A percentile compares a stretch with the other conserved stretches of the same genome.
Evolutionary conservation across 2,888 invertebrate species (phyloP).

Genomic region (Palloptera scutellata): DNA sequence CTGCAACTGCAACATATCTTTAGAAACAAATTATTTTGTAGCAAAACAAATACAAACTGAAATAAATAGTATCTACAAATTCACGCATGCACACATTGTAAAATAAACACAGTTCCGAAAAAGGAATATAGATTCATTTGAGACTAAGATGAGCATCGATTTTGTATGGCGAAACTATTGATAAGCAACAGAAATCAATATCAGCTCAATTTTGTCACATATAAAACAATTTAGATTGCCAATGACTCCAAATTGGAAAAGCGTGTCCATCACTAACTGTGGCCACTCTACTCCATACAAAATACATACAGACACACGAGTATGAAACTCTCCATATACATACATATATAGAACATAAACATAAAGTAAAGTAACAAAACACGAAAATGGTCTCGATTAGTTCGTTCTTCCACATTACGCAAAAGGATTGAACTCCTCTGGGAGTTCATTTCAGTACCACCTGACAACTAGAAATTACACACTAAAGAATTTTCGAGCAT

Average conservation of each 20-base stretch:
- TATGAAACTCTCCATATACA: constrained; percentile 33
- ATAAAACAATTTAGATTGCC: no score
- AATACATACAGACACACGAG: constrained; percentile 16
- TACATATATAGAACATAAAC: constrained; percentile 24
- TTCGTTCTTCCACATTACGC: constrained; percentile 51
- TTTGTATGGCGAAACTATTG: no score
- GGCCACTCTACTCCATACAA: no score
- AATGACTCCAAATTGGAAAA: no score
- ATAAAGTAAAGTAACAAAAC: constrained; percentile 10
- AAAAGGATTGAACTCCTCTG: constrained; percentile 26
- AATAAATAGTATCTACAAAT: constrained; percentile 5
- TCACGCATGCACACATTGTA: neutral
- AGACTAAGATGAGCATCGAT: no score
- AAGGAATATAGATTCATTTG: no score
- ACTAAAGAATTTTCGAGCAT: neutral
- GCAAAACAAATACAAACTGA: constrained; percentile 25
- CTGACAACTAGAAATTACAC: constrained; percentile 18
- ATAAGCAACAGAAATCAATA: no score
- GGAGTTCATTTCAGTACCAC: constrained; percentile 35
- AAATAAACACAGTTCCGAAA: constrained; percentile 6
- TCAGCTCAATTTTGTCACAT: no score
- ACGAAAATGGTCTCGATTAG: constrained; percentile 35
- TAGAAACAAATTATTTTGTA: constrained; percentile 36
- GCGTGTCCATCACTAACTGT: no score
- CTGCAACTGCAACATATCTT: constrained; percentile 30